These are phyloP conservation scores for Melanotaenia boesemani DNA, from an alignment of 2,797 vertebrate genomes.

Conservation along the genomic window DNA sequence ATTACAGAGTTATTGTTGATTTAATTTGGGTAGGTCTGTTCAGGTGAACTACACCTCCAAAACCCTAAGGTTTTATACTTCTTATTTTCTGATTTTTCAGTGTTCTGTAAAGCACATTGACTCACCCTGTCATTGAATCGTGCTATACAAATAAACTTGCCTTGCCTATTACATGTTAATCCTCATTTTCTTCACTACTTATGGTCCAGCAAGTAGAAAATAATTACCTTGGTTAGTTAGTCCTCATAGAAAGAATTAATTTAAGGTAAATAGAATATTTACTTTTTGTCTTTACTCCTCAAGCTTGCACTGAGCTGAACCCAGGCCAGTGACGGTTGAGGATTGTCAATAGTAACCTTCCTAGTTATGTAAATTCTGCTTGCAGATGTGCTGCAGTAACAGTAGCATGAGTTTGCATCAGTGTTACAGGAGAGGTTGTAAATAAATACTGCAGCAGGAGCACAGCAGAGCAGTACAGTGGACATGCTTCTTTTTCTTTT, in stretches of 20 bases:
- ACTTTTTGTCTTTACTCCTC: background rate
- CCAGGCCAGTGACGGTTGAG: background rate
- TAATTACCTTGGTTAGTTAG: slow-evolving; percentile 11
- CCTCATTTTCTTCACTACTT: background rate
- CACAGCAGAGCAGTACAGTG: background rate
- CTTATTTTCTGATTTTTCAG: too few species aligned
- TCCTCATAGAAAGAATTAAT: slow-evolving; percentile 3
- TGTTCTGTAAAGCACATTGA: too few species aligned
- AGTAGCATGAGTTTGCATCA: slow-evolving; percentile 33
- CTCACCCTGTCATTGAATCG: too few species aligned
- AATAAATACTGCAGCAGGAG: slow-evolving; percentile 16
- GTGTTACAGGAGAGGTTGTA: slow-evolving; percentile 25
- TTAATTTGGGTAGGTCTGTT: too few species aligned
- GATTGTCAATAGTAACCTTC: background rate
- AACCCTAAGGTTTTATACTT: too few species aligned
- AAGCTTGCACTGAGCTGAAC: background rate
- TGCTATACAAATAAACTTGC: too few species aligned
- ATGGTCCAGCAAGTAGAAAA: slow-evolving; percentile 1
- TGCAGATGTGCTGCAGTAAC: slow-evolving; percentile 11
- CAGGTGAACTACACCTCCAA: too few species aligned
- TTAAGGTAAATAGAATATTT: slow-evolving; percentile 4
- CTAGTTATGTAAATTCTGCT: slow-evolving; percentile 3
- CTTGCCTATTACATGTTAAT: background rate
- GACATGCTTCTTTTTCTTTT: background rate
- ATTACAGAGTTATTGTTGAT: too few species aligned